Percentiles rank a stretch among this genome's conserved stretches.
These are phyloP conservation scores for Palloptera scutellata DNA, from an alignment of 2,888 invertebrate genomes.

Conservation along the genomic window DNA sequence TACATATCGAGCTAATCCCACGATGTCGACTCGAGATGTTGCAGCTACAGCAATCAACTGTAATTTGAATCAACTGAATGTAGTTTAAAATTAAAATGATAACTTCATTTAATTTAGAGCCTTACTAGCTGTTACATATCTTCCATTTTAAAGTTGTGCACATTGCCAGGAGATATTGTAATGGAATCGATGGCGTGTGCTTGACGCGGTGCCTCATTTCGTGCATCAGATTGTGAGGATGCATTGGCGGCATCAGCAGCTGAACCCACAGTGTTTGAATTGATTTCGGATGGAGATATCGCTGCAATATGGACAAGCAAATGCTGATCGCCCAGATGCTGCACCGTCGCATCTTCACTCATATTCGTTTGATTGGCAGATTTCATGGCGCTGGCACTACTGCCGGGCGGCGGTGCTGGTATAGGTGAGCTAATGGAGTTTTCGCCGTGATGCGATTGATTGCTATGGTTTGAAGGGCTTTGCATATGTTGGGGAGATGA, in stretches of 20 bases:
- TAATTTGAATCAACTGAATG: no score
- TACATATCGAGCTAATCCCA: no score
- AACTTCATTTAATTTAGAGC: no score
- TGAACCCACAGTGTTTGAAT: conserved; percentile 37
- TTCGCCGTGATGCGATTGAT: conserved; percentile 47
- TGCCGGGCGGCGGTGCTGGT: conserved; percentile 41
- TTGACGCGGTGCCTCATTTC: conserved; percentile 40
- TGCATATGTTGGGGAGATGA: conserved; percentile 47
- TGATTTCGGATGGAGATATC: conserved; percentile 44
- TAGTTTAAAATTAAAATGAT: background rate
- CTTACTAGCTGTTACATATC: conserved; percentile 53
- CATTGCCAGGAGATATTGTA: conserved; percentile 59
- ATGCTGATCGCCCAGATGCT: conserved; percentile 34
- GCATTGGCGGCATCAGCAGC: conserved; percentile 24
- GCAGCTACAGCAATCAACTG: no score
- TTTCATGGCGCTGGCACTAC: conserved; percentile 40
- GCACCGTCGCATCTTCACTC: conserved; percentile 34
- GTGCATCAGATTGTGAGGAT: conserved; percentile 34
- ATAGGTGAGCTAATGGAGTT: conserved; percentile 40
- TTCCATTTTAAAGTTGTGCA: conserved; percentile 63
- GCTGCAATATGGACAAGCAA: conserved; percentile 39
- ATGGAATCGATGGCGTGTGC: conserved; percentile 61
- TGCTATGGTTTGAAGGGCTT: conserved; percentile 57
- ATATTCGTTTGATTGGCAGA: conserved; percentile 41
- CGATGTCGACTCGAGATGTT: no score